These are phyloP conservation scores for Drosophila borborema DNA, from an alignment of 2,888 invertebrate genomes.

Conservation along the genomic window DNA sequence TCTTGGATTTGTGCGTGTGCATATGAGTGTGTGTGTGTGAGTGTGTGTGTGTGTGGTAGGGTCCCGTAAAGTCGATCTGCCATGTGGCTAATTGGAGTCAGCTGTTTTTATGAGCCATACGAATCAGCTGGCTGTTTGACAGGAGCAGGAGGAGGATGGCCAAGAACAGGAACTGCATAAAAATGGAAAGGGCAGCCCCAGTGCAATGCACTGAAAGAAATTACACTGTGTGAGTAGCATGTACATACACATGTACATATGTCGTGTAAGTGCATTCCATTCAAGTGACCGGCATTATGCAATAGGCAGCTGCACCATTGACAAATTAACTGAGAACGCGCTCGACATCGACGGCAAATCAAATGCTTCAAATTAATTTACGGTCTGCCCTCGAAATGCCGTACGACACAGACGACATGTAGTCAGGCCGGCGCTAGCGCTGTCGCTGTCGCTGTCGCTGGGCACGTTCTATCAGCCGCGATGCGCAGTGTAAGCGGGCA, in stretches of 20 bases:
- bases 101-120: conserved; percentile 66
- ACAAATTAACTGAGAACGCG: conserved; percentile 28
- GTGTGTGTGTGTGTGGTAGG: conserved; percentile 13
- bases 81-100: conserved; percentile 79
- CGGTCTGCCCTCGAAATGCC: conserved; percentile 26
- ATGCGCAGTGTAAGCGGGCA: conserved; percentile 57
- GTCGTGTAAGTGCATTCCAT: conserved; percentile 1
- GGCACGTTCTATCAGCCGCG: conserved; percentile 19
- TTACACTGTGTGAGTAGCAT: not conserved
- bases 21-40: not conserved
- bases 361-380: conserved; percentile 66
- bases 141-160: conserved; percentile 22
- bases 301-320: conserved; percentile 32
- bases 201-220: conserved; percentile 59
- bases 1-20: conserved; percentile 28
- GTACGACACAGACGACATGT: conserved; percentile 13
- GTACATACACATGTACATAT: not conserved
- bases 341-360: conserved; percentile 46
- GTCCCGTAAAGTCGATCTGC: conserved; percentile 33
- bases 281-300: conserved; percentile 23
- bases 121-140: conserved; percentile 73
- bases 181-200: conserved; percentile 29
- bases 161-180: conserved; percentile 28
- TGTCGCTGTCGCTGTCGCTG: not conserved
- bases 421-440: conserved; percentile 2